Evolutionary conservation across 1,140 invertebrate genomes (phyloP).

Genomic region (Catajapyx aquilonaris): DNA sequence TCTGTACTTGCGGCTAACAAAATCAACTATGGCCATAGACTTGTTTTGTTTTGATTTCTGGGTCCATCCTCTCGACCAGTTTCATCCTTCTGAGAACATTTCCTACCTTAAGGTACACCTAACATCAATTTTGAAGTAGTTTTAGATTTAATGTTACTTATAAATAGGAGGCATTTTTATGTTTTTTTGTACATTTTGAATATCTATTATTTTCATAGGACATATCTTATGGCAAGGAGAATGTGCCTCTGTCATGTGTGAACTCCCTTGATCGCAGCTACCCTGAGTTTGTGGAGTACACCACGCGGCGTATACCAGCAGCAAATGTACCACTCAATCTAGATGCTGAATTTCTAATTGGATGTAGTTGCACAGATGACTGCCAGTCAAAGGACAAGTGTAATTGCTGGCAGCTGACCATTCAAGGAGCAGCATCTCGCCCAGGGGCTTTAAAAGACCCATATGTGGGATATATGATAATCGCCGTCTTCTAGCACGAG

Average conservation of each 20-base stretch:
- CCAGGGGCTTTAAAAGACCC: slow-evolving; percentile 21
- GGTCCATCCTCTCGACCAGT: slow-evolving; percentile 62
- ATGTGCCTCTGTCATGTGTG: slow-evolving; percentile 67
- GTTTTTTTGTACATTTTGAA: no score
- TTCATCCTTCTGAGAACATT: slow-evolving; percentile 32
- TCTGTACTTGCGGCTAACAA: slow-evolving; percentile 42
- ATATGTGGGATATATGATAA: slow-evolving; percentile 60
- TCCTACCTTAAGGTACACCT: slow-evolving; percentile 22
- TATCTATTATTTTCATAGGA: no score
- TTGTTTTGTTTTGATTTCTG: slow-evolving; percentile 66
- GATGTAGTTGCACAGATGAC: no score
- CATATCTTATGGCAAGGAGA: slow-evolving; percentile 59
- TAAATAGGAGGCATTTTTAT: no score
- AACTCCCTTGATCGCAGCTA: no score
- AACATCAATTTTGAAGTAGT: no score
- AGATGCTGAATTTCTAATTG: no score
- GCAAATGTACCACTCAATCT: slow-evolving; percentile 67
- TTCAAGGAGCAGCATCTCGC: slow-evolving; percentile 43
- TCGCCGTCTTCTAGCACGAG: slow-evolving; percentile 55
- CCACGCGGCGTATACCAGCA: slow-evolving; percentile 56
- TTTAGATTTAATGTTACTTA: no score
- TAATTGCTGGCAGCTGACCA: slow-evolving; percentile 74
- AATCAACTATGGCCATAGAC: slow-evolving; percentile 61
- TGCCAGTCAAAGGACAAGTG: no score
- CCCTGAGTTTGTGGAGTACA: slow-evolving; percentile 72